Base-by-base conservation (phyloP, 2,797 vertebrate genomes). In the Pangasius mekongensis region DNA sequence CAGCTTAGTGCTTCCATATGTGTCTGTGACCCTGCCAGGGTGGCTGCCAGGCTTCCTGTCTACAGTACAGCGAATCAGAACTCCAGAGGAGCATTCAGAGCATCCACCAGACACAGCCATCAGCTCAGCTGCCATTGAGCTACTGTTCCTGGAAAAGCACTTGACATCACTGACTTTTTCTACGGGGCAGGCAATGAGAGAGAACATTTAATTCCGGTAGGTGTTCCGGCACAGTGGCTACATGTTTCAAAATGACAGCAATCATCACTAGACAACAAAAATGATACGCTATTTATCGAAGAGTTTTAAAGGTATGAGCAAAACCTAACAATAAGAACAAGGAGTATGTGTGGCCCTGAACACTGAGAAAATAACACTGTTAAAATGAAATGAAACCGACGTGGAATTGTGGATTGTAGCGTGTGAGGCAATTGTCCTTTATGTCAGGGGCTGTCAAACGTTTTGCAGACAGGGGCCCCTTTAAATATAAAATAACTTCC, bases 1-100 rank as follows among this genome's bases (percentile, higher is more conserved):
- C 83, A 87, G 76, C 24, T 87, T 88, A 88, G 81, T 84, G 71
- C 73, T 91, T 91, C 88, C 91, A 92, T 90, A 90, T 92, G 92
- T 89, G 87, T 62, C 64, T 66, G 60, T 88, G 30, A 84, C 78
- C 84, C 80, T 86, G 62, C 7, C n/a, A 77, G 84, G 39, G 30
- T 85, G 88, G 83, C 86, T 89, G 74, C 80, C 85, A 84, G 13
- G 74, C 88, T 88, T 88, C 88, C 89, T 73, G 80, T 88, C 83
- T 49, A 20, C 20, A 49, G 66, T 88, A 83, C 27, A 47, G 69
- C 0, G 36, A 84, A 74, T 77, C 81, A 87, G 67, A 87, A 49
- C 52, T 89, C 83, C 67, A 89, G 86, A 89, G 87, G 30, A 89
- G 22, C 69, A 62, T 86, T 90, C 87, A 47, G 88, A 90, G 58